Evolutionary conservation across 2,113 vertebrate genomes (phyloP).

Genomic region (Dinomys branickii): DNA sequence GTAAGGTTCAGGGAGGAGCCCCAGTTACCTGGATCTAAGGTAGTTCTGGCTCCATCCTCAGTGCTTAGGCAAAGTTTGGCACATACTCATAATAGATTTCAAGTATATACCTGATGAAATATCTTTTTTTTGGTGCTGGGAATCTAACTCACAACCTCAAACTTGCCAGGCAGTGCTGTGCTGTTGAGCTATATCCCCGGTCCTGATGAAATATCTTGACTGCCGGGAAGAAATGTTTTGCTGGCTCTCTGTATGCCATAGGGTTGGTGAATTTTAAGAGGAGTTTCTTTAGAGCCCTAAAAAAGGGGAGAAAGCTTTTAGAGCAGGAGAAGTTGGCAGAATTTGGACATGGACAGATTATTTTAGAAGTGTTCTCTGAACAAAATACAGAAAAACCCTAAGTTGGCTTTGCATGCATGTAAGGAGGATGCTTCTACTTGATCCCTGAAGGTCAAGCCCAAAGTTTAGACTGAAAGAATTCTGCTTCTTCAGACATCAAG

Average conservation of each 20-base stretch:
- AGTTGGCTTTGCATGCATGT: slow-evolving; percentile 8
- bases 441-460: neutral
- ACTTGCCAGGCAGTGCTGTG: no score
- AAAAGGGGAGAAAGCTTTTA: neutral
- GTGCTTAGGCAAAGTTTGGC: neutral
- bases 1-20: neutral
- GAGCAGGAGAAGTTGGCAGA: neutral
- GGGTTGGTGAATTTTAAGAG: neutral
- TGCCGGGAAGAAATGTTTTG: neutral
- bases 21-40: neutral
- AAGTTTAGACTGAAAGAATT: neutral
- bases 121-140: no score
- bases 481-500: neutral
- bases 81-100: neutral
- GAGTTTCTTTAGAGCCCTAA: neutral
- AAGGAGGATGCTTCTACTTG: neutral
- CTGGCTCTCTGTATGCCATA: neutral
- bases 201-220: neutral
- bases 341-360: neutral
- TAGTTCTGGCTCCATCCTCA: neutral
- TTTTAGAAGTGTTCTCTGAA: slow-evolving; percentile 49
- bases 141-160: no score
- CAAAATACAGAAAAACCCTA: neutral
- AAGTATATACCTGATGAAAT: neutral
- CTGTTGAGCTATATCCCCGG: no score